Evolutionary conservation across 2,888 invertebrate species (phyloP), one percentile per base, ranked within the genome.

Genomic region (Panorpa germanica): DNA sequence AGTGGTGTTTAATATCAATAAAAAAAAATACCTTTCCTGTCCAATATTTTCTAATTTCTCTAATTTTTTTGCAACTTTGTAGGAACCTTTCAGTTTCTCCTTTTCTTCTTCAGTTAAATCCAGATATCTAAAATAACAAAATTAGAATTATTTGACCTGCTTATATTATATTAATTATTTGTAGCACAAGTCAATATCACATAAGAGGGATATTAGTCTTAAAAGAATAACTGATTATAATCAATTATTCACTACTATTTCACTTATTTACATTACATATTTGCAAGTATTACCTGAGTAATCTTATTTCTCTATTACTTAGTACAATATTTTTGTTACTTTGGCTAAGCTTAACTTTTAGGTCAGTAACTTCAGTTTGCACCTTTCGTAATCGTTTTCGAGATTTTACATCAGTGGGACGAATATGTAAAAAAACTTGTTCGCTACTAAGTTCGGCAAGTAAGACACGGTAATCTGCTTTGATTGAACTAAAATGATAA

Each of bases 41-140:
- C 71, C 70, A 39, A 75, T 65, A 38, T 70, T 76, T 53, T 86
- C 85, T 37, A 90, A 61, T 54, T 90, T 85, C 47, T 90, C 88
- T 35, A 90, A 55, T 49, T 90, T 90, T 45, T 80, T 81, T 1
- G 88, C 88, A 36, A 90, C 88, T 58, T 90, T 90, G 45, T 85
- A 77, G 29, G 80, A 81, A 20, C 83, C 81, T 51, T 85, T 86
- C 11, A 90, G 57, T 49, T 86, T 86, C 42, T 86, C 86, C 45
- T 86, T 85, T 47, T 90, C 88, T 39, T 86, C 86, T 42, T 88
- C 85, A 11, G 86, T 86, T 29, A 90, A 64, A 45, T 86, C 85
- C 52, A 90, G 68, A 55, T 88, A 85, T 45, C 82, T 73, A 38
- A 3, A 39, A n/a, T n/a, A n/a, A 45, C 20, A 33, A 35, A 31